phyloP scores from a whole-genome alignment of 2,797 vertebrate species.

The Lepus townsendii region DNA sequence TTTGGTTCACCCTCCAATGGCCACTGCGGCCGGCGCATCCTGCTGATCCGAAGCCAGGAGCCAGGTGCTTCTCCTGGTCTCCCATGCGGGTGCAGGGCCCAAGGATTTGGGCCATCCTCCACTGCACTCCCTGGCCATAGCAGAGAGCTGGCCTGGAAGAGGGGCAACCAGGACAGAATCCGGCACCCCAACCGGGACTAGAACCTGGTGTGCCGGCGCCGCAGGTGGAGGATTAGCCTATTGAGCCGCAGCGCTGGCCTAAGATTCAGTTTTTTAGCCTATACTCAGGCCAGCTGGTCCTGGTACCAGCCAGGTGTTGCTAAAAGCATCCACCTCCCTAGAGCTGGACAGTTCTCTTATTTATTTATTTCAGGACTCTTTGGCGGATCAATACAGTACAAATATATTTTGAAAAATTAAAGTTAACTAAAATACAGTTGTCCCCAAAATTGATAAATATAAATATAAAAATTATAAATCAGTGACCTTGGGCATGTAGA shows the following conservation, averaged over 20 bases:
- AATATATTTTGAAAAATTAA: constrained; percentile 31
- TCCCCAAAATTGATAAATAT: neutral
- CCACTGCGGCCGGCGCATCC: no score
- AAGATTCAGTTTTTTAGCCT: neutral
- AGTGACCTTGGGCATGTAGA: neutral
- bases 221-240: no score
- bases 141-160: no score
- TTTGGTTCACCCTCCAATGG: no score
- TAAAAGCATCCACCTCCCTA: neutral
- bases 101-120: no score
- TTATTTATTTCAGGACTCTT: constrained; percentile 29
- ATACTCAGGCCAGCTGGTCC: neutral
- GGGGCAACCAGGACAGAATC: no score
- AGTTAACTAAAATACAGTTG: constrained; percentile 41
- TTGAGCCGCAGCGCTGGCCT: neutral
- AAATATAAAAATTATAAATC: neutral
- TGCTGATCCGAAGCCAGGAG: no score
- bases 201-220: no score
- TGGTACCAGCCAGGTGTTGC: neutral
- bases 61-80: no score
- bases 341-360: neutral
- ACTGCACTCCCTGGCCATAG: no score
- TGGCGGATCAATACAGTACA: neutral
- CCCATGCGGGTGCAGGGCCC: no score
- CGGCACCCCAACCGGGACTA: no score